These are phyloP conservation scores for Zootoca vivipara DNA, from an alignment of 2,113 vertebrate species.

Conservation along the genomic window DNA sequence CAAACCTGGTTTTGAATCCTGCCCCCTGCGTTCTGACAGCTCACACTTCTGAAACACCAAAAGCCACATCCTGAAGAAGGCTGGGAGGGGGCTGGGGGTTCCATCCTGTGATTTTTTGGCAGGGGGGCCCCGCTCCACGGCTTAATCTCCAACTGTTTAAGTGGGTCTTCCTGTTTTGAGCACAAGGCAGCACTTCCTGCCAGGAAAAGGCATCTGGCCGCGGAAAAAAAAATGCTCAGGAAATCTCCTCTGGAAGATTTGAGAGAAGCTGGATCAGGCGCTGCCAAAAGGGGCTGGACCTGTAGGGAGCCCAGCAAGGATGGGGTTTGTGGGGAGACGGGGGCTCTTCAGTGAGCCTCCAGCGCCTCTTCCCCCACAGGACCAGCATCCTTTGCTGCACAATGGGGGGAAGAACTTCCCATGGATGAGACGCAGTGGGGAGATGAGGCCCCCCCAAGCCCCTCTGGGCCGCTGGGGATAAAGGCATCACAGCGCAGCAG, in stretches of 20 bases:
- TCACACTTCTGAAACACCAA: not conserved
- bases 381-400: too few species aligned
- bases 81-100: not conserved
- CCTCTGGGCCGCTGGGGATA: not conserved
- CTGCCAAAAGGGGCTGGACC: too few species aligned
- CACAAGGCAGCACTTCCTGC: not conserved
- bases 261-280: not conserved
- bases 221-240: not conserved
- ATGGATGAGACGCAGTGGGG: not conserved
- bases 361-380: too few species aligned
- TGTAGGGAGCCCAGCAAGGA: too few species aligned
- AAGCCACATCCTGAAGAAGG: not conserved
- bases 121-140: too few species aligned
- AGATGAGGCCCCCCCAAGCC: not conserved
- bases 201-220: not conserved
- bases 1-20: too few species aligned
- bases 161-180: not conserved
- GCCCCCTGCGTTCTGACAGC: not conserved
- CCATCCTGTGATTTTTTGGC: not conserved
- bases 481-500: not conserved
- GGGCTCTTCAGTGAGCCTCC: not conserved
- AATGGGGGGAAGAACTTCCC: too few species aligned
- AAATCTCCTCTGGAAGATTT: not conserved
- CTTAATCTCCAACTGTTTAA: not conserved
- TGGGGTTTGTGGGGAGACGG: not conserved